phyloP scores from a whole-genome alignment of 1,140 invertebrate genomes.

The Acromyrmex echinatior region DNA sequence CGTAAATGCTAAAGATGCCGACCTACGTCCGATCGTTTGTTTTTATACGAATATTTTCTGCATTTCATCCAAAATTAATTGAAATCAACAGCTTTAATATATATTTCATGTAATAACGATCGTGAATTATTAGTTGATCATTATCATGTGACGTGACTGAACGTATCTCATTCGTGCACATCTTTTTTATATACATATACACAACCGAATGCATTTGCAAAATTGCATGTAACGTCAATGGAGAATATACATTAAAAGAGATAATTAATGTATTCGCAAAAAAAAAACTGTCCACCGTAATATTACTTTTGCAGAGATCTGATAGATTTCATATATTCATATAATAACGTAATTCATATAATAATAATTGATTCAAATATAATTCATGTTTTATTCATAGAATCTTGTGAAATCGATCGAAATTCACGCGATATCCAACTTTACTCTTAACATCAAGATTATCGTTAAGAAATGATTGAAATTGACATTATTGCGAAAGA shows the following conservation, averaged over 20 bases:
- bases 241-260: conserved; percentile 3
- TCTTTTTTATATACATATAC: neutral
- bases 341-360: neutral
- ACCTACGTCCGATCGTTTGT: neutral
- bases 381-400: conserved; percentile 1
- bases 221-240: conserved; percentile 18
- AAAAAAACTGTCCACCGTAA: neutral
- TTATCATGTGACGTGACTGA: neutral
- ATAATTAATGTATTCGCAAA: conserved; percentile 16
- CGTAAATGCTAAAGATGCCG: conserved; percentile 26
- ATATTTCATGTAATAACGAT: neutral
- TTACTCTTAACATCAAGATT: neutral
- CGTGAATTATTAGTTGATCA: neutral
- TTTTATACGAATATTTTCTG: neutral
- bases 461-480: neutral
- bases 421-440: neutral
- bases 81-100: neutral
- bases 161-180: neutral
- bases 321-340: neutral
- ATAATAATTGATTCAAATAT: conserved; percentile 1
- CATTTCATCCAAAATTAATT: neutral
- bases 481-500: neutral
- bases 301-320: neutral
- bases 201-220: neutral
- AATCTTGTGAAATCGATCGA: conserved; percentile 8